Conservation (phyloP, 1,140 invertebrate genomes). For the Caerostris darwini region DNA sequence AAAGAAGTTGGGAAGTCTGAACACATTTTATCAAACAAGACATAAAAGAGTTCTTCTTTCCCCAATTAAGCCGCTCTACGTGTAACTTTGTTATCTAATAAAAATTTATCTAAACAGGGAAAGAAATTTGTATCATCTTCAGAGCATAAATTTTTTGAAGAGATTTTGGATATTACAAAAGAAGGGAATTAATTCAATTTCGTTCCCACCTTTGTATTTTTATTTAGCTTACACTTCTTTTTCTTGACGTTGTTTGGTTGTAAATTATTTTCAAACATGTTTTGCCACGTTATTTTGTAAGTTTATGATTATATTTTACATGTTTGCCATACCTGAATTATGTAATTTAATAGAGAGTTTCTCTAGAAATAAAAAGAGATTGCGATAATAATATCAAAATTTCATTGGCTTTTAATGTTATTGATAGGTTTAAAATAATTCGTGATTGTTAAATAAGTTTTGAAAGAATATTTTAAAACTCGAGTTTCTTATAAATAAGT, state of each 20-base stretch:
- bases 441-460: too few relatives aligned
- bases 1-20: conserved; percentile 14
- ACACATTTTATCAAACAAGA: background rate
- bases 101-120: background rate
- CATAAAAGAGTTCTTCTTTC: background rate
- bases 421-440: too few relatives aligned
- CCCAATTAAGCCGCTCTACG: background rate
- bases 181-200: background rate
- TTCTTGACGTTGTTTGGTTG: background rate
- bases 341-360: too few relatives aligned
- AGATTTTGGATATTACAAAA: background rate
- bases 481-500: too few relatives aligned
- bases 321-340: too few relatives aligned
- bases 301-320: too few relatives aligned
- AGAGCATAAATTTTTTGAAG: background rate
- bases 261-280: too few relatives aligned
- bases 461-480: too few relatives aligned
- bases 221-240: background rate
- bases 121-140: background rate
- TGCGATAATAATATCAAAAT: too few relatives aligned
- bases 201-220: background rate
- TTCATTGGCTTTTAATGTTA: too few relatives aligned
- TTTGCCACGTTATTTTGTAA: too few relatives aligned
- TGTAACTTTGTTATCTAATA: background rate
- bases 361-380: too few relatives aligned